Percentiles rank a stretch among this genome's conserved stretches.
phyloP scores from a whole-genome alignment of 2,888 invertebrate species.

The Noctua janthe region DNA sequence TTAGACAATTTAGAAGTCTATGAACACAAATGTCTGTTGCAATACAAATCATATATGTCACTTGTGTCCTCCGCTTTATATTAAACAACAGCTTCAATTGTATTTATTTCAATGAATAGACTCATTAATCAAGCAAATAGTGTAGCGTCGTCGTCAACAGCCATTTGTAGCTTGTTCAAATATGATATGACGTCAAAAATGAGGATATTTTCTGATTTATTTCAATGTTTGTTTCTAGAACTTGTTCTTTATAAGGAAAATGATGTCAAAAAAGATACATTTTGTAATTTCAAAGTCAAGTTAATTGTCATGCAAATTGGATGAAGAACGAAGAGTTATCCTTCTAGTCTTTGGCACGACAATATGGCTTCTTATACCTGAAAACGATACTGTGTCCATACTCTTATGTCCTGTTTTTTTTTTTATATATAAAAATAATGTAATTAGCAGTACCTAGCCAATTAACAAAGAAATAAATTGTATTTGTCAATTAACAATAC shows the following conservation, averaged over 20 bases:
- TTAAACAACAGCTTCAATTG: slow-evolving; percentile 30
- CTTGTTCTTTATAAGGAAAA: slow-evolving; percentile 33
- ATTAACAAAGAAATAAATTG: slow-evolving; percentile 1
- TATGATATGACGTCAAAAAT: slow-evolving; percentile 34
- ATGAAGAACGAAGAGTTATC: background rate
- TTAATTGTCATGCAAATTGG: background rate
- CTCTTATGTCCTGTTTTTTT: background rate
- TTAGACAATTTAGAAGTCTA: background rate
- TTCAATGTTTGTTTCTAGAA: slow-evolving; percentile 11
- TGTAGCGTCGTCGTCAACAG: slow-evolving; percentile 6
- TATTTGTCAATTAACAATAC: background rate
- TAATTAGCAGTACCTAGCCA: background rate
- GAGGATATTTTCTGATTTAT: slow-evolving; percentile 44
- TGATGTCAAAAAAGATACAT: background rate
- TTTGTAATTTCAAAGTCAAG: background rate
- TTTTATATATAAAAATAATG: background rate
- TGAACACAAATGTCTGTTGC: slow-evolving; percentile 17
- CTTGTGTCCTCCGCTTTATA: background rate
- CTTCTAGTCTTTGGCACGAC: background rate
- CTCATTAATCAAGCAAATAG: slow-evolving; percentile 41
- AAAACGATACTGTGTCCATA: background rate
- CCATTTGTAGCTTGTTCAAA: slow-evolving; percentile 29
- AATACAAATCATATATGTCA: slow-evolving; percentile 14
- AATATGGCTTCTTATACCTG: background rate
- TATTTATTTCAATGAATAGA: slow-evolving; percentile 44